Evolutionary conservation across 2,797 vertebrate genomes (phyloP).

Genomic region (Pogonophryne albipinna): DNA sequence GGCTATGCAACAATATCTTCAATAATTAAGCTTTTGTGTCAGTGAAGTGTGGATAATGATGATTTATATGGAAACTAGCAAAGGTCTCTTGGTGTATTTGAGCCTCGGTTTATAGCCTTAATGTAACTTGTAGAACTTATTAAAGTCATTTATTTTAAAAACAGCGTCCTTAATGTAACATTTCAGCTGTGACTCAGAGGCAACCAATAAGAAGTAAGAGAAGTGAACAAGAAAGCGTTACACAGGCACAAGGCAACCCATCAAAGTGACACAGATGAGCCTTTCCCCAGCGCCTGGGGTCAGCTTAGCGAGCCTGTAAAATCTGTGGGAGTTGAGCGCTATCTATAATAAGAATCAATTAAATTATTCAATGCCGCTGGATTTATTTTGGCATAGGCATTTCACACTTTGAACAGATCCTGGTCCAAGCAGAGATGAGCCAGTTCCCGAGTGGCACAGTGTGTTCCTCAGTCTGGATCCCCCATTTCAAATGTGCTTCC

Average conservation of each 20-base stretch:
- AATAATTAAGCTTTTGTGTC: slow-evolving; percentile 41
- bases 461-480: slow-evolving; percentile 44
- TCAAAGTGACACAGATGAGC: slow-evolving; percentile 69
- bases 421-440: slow-evolving; percentile 62
- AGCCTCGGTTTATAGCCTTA: slow-evolving; percentile 42
- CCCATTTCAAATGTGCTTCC: slow-evolving; percentile 15
- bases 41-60: slow-evolving; percentile 41
- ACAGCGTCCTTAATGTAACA: slow-evolving; percentile 53
- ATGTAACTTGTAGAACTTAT: slow-evolving; percentile 64
- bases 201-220: slow-evolving; percentile 42
- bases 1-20: slow-evolving; percentile 32
- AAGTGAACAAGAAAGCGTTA: slow-evolving; percentile 54
- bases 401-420: slow-evolving; percentile 70
- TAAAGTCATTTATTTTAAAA: slow-evolving; percentile 62
- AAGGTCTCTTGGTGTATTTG: slow-evolving; percentile 38
- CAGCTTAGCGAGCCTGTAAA: slow-evolving; percentile 74
- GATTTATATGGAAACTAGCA: slow-evolving; percentile 40
- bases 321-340: slow-evolving; percentile 68
- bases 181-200: slow-evolving; percentile 59
- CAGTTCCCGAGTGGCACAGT: slow-evolving; percentile 43
- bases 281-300: slow-evolving; percentile 66
- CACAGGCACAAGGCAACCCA: slow-evolving; percentile 48
- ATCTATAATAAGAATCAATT: slow-evolving; percentile 85
- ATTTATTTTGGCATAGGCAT: slow-evolving; percentile 76
- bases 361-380: slow-evolving; percentile 79